Base-by-base conservation (phyloP, 2,113 vertebrate genomes). In the Sakesphorus luctuosus region DNA sequence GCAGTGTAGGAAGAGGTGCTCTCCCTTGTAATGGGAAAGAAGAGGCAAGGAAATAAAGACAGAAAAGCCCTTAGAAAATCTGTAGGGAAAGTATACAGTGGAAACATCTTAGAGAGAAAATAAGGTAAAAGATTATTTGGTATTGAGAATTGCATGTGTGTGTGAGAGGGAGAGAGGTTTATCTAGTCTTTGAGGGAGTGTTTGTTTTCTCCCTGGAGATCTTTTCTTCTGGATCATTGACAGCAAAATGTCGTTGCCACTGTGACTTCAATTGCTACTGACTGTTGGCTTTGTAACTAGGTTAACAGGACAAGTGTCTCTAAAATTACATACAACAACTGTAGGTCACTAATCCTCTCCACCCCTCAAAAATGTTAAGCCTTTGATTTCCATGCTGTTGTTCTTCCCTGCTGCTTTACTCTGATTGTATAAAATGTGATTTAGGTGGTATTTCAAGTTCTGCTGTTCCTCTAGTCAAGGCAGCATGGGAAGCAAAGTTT, bases 271-370 rank as follows among this genome's bases (percentile, higher is more conserved):
- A 18, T 94, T 91, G 52, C 61, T 88, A 10, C 87, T 90, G 76
- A 89, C 68, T 49, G 44, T 86, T 95, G 82, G 82, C 61, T 94
- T 90, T 93, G 66, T 91, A 95, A 91, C 87, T 90, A 36, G 91
- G 89, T 93, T 97, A 94, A 71, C 76, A 85, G 84, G 78, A 61
- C 2, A 4, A 95, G 69, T 53, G 79, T 66, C 87, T 94, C 89
- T 91, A 89, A 97, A 96, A 95, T 95, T 90, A 91, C 38, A 89
- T 91, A 69, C 66, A 36, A 11, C 96, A 92, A 90, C 87, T 92
- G 78, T 91, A 97, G 94, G 75, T 94, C 92, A 91, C 81, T 95
- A 93, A 96, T 94, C 92, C 66, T 94, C 43, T 97, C 93, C 91
- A 84, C 84, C 67, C 58, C 61, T 14, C 63, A 26, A 69, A 95